Conservation (phyloP, 2,797 vertebrate species). For the Phoeniculus purpureus region DNA sequence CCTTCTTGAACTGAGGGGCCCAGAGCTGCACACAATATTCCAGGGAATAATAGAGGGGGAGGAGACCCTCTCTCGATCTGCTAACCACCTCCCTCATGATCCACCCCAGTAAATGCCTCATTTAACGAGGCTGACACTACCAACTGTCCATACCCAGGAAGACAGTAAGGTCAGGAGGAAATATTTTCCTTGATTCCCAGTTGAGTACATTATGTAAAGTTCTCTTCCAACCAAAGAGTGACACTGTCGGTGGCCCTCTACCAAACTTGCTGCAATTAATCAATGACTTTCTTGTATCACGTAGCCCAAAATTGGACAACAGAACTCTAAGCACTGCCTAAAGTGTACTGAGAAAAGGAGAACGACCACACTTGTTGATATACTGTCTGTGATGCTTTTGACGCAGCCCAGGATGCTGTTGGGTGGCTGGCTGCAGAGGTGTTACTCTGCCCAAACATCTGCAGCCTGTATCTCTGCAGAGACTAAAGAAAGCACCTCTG, state of each 20-base stretch:
- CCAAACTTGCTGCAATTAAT: neutral
- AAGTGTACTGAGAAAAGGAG: neutral
- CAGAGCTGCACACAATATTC: no score
- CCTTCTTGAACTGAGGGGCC: no score
- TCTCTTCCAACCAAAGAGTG: no score
- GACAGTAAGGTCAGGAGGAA: neutral
- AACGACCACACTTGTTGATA: neutral
- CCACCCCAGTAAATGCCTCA: neutral
- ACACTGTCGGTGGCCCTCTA: neutral
- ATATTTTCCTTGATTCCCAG: neutral
- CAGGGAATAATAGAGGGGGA: no score
- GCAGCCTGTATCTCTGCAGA: neutral
- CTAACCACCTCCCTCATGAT: no score
- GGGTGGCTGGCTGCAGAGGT: neutral
- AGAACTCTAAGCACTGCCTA: neutral
- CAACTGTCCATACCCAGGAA: neutral
- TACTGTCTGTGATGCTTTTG: neutral
- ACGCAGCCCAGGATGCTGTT: neutral
- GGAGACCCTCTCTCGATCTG: no score
- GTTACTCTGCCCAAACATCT: rapidly evolving
- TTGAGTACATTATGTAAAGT: neutral
- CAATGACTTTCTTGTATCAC: neutral
- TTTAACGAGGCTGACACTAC: neutral
- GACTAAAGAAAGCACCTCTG: neutral
- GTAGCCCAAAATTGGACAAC: neutral